Evolutionary conservation across 2,113 vertebrate genomes (phyloP).

Genomic region (Picathartes gymnocephalus): DNA sequence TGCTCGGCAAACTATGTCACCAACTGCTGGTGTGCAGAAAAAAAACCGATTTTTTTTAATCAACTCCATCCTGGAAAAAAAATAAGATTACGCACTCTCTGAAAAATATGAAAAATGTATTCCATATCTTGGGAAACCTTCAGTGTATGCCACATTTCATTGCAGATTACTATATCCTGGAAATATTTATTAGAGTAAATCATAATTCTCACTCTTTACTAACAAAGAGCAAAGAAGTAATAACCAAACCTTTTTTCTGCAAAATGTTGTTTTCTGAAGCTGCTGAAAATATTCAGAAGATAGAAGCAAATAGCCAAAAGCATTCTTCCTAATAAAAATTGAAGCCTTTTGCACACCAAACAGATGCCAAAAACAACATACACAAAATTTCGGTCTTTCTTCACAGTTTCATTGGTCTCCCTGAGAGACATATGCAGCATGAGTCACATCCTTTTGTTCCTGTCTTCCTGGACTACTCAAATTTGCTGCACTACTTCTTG

Average conservation of each 20-base stretch:
- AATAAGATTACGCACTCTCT: not conserved
- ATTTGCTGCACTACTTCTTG: not conserved
- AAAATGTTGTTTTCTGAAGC: not conserved
- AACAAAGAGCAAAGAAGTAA: not conserved
- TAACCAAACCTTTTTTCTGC: not conserved
- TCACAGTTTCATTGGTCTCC: constrained; percentile 13
- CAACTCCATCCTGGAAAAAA: not conserved
- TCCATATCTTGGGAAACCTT: not conserved
- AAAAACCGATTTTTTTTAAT: not conserved
- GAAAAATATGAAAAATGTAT: not conserved
- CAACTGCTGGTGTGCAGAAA: constrained; percentile 40
- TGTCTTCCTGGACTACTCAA: not conserved
- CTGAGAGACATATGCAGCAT: not conserved
- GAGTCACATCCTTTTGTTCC: constrained; percentile 38
- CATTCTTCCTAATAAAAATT: not conserved
- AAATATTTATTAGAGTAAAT: constrained; percentile 1
- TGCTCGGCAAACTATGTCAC: constrained; percentile 53
- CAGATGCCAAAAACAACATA: constrained; percentile 9
- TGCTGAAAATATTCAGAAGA: not conserved
- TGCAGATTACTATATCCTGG: not conserved
- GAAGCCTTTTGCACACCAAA: not conserved
- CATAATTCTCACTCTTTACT: not conserved
- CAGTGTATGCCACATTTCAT: not conserved
- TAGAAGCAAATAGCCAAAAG: not conserved
- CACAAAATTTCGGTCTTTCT: not conserved